Percentiles rank a stretch among this genome's conserved stretches.
Conservation (phyloP, 2,113 vertebrate species). For the Cinclus cinclus region DNA sequence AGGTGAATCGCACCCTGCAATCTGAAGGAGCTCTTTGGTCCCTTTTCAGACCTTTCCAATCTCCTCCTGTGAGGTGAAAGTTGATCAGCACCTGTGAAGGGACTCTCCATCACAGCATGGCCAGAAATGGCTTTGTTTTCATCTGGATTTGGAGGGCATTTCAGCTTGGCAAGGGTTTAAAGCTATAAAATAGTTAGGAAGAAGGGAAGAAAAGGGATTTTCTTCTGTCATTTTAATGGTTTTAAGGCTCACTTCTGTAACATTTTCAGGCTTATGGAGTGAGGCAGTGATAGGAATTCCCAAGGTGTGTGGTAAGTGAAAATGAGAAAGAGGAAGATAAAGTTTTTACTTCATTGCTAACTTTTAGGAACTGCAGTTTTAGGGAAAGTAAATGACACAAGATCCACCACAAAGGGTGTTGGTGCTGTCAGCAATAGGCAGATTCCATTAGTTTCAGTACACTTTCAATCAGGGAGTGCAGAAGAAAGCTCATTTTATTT, state of each 20-base stretch:
- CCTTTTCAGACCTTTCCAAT: not conserved
- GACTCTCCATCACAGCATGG: not conserved
- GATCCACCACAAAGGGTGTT: not conserved
- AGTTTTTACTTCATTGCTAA: not conserved
- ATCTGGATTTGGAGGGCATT: not conserved
- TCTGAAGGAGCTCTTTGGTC: not conserved
- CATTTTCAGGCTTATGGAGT: not conserved
- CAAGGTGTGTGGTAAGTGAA: not conserved
- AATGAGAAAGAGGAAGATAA: not conserved
- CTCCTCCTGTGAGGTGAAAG: not conserved
- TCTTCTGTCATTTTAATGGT: not conserved
- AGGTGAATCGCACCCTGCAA: not conserved
- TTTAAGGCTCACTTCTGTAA: not conserved
- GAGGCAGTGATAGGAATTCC: not conserved
- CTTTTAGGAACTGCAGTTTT: not conserved
- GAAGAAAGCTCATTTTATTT: not conserved
- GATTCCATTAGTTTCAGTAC: not conserved
- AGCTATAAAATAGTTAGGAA: not conserved
- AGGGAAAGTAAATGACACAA: not conserved
- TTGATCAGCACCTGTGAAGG: not conserved
- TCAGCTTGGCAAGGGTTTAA: not conserved
- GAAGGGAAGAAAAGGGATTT: not conserved
- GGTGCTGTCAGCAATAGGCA: not conserved
- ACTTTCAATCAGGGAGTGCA: not conserved
- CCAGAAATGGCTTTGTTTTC: not conserved